A percentile compares a stretch with the other conserved stretches of the same genome.
phyloP scores from a whole-genome alignment of 1,140 invertebrate species.

The Sesamia nonagrioides region DNA sequence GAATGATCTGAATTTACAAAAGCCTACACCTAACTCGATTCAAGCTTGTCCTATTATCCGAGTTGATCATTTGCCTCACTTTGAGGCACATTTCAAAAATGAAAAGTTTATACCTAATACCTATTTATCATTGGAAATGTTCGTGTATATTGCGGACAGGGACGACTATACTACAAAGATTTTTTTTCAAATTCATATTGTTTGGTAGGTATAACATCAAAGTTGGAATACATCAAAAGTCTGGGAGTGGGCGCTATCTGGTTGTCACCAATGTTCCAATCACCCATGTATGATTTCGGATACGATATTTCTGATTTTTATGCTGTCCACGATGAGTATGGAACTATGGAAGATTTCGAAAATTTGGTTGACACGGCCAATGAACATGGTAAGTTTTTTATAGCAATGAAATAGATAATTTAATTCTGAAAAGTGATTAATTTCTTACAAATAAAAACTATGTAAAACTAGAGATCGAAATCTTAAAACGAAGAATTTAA shows the following conservation, averaged over 20 bases:
- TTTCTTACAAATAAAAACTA: neutral
- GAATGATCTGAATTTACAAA: neutral
- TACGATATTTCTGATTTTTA: constrained; percentile 92
- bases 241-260: constrained; percentile 89
- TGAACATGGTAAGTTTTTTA: constrained; percentile 76
- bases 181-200: constrained; percentile 35
- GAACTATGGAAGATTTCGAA: constrained; percentile 92
- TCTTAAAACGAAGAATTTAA: no score
- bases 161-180: neutral
- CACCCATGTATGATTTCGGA: constrained; percentile 90
- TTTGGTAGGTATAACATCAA: constrained; percentile 84
- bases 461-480: no score
- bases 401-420: neutral
- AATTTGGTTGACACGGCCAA: constrained; percentile 88
- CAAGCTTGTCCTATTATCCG: constrained; percentile 1
- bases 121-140: neutral
- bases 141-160: constrained; percentile 5
- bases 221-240: constrained; percentile 87
- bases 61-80: neutral
- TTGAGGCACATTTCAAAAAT: constrained; percentile 1
- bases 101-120: neutral
- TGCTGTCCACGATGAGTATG: constrained; percentile 91
- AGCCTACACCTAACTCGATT: neutral
- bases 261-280: constrained; percentile 91
- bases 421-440: neutral